A percentile compares a stretch with the other conserved stretches of the same genome.
These are phyloP conservation scores for Drosophila baimaii DNA, from an alignment of 1,140 invertebrate genomes.

Conservation along the genomic window DNA sequence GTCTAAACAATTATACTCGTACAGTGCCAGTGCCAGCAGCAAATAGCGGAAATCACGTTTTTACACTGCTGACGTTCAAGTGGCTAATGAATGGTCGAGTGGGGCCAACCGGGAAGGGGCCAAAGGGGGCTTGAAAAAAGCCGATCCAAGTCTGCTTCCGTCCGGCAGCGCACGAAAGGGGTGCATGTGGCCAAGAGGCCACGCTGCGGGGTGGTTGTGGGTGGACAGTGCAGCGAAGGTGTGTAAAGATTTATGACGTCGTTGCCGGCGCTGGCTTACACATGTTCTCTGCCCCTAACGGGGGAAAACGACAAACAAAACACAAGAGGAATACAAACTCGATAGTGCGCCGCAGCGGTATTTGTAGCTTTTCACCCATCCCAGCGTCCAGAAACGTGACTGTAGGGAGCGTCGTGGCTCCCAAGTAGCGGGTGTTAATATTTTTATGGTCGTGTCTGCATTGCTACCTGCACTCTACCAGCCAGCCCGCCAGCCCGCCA, in stretches of 20 bases:
- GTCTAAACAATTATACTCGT: slow-evolving; percentile 57
- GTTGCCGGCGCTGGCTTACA: slow-evolving; percentile 62
- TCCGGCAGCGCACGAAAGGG: slow-evolving; percentile 30
- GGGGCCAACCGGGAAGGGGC: not conserved
- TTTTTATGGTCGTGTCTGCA: slow-evolving; percentile 45
- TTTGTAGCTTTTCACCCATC: slow-evolving; percentile 27
- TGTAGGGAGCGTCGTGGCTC: slow-evolving; percentile 49
- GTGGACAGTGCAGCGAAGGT: slow-evolving; percentile 48
- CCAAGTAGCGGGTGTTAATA: slow-evolving; percentile 66
- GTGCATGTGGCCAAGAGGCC: slow-evolving; percentile 8
- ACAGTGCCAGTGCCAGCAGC: slow-evolving; percentile 7
- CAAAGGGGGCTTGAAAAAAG: slow-evolving; percentile 10
- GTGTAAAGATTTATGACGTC: slow-evolving; percentile 73
- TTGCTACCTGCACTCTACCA: slow-evolving; percentile 27
- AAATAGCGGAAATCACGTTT: slow-evolving; percentile 79
- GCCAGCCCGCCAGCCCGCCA: not conserved
- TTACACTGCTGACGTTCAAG: slow-evolving; percentile 65
- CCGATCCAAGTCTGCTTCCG: slow-evolving; percentile 52
- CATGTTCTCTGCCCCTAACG: slow-evolving; percentile 42
- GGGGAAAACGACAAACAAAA: slow-evolving; percentile 26
- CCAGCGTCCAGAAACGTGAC: slow-evolving; percentile 58
- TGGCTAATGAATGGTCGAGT: slow-evolving; percentile 38
- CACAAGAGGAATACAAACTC: slow-evolving; percentile 39
- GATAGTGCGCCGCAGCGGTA: slow-evolving; percentile 40
- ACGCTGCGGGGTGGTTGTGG: slow-evolving; percentile 21